Conservation (phyloP, 2,113 vertebrate species). For the Thalassarche chlororhynchos region DNA sequence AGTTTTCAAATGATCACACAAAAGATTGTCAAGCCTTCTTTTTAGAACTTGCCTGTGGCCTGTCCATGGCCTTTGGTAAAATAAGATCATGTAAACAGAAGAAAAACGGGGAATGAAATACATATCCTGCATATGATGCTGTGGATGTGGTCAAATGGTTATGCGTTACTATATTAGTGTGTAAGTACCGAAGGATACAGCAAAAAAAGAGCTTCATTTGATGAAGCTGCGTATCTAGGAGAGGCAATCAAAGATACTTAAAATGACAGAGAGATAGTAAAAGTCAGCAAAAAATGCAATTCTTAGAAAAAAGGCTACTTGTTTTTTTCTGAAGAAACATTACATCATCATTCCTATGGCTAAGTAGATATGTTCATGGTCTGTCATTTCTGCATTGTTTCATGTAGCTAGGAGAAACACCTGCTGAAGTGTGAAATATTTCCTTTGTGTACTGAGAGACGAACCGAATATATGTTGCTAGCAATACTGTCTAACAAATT, state of each 20-base stretch:
- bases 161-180: not conserved
- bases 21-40: not conserved
- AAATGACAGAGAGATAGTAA: not conserved
- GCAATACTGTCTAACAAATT: not conserved
- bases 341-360: not conserved
- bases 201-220: not conserved
- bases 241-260: not conserved
- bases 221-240: not conserved
- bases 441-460: not conserved
- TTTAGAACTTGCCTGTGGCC: not conserved
- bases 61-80: not conserved
- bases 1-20: not conserved
- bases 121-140: accelerated
- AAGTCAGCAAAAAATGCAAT: not conserved
- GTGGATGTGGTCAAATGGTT: not conserved
- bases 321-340: not conserved
- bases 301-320: not conserved
- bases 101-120: not conserved
- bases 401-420: not conserved
- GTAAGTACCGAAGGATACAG: not conserved
- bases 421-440: not conserved
- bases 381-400: not conserved
- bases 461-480: not conserved
- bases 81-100: not conserved
- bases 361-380: not conserved